Base-by-base conservation (phyloP, 2,113 vertebrate genomes). In the Channa maculata region DNA sequence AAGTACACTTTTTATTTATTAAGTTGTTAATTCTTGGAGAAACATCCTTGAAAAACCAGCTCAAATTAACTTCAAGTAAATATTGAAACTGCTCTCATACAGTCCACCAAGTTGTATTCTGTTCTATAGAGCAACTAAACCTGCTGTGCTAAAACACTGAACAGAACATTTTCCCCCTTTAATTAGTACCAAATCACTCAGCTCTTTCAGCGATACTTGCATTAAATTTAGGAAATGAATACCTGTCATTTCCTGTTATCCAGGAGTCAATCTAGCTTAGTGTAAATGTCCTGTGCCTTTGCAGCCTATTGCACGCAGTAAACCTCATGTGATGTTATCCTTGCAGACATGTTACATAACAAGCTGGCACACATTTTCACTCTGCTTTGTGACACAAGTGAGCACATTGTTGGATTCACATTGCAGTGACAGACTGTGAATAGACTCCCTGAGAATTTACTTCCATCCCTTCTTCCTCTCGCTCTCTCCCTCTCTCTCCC, bases 331-430 rank as follows among this genome's bases (percentile, higher is more conserved):
- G 79, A 71, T 64, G 74, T 82, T 72, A 54, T 71, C 6, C 60
- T 61, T 60, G 60, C 84, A 79, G 84, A 80, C 66, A n/a, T 11
- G 48, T 91, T 85, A 71, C 81, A 51, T 83, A 88, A 86, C 70
- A 41, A 6, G 12, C 14, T 80, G 72, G 62, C 68, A 34, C 71
- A 70, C 49, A 81, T 72, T 80, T 41, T 34, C 50, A 5, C 49
- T 68, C 78, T 43, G 72, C 68, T 80, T 72, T 70, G 41, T 60
- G 71, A 77, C 60, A 75, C 43, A 39, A 68, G 6, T 41, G 43
- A 79, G 49, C 57, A 63, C 50, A 70, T 76, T 72, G 65, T 71
- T 70, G 71, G 69, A 79, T 59, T 74, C 48, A 71, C 57, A 59
- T 69, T 38, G 39, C 72, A 54, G 41, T 24, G 70, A 76, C 71